phyloP scores from a whole-genome alignment of 2,113 vertebrate species.

The Agapornis roseicollis region DNA sequence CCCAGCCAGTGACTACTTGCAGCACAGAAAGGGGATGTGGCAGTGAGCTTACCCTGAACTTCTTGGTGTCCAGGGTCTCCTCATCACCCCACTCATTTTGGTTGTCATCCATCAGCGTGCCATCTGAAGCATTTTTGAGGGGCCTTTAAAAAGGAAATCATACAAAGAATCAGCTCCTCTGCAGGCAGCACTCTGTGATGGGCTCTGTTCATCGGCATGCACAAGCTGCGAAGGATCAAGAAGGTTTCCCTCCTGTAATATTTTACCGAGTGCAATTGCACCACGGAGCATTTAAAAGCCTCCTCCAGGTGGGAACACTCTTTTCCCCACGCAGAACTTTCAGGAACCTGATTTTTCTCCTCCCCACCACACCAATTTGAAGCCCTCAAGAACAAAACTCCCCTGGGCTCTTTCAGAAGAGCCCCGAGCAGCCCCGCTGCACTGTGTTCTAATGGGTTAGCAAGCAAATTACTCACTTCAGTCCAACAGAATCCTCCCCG shows the following conservation, averaged over 20 bases:
- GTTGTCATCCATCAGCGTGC: conserved; percentile 92
- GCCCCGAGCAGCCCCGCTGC: not conserved
- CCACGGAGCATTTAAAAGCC: not conserved
- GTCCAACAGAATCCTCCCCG: conserved; percentile 93
- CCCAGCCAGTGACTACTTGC: not conserved
- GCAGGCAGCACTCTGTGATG: not conserved
- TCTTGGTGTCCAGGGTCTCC: conserved; percentile 86
- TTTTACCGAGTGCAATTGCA: not conserved
- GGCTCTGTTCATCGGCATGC: not conserved
- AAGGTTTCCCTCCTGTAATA: not conserved
- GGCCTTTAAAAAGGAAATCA: conserved; percentile 77
- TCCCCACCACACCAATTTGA: fast-evolving
- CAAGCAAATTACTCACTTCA: conserved; percentile 87
- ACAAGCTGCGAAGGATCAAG: not conserved
- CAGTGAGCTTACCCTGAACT: conserved; percentile 85
- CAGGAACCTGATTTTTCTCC: not conserved
- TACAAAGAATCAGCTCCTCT: not conserved
- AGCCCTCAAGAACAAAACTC: not conserved
- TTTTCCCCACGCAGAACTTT: not conserved
- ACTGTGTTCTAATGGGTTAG: fast-evolving
- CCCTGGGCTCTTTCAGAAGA: fast-evolving
- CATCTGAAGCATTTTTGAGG: conserved; percentile 89
- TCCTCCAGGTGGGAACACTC: not conserved
- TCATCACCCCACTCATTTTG: conserved; percentile 95
- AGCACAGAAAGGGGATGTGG: not conserved